These are phyloP conservation scores for rabbit (Oryctolagus cuniculus) DNA, from an alignment of 2,113 vertebrate genomes.

Conservation along the genomic window DNA sequence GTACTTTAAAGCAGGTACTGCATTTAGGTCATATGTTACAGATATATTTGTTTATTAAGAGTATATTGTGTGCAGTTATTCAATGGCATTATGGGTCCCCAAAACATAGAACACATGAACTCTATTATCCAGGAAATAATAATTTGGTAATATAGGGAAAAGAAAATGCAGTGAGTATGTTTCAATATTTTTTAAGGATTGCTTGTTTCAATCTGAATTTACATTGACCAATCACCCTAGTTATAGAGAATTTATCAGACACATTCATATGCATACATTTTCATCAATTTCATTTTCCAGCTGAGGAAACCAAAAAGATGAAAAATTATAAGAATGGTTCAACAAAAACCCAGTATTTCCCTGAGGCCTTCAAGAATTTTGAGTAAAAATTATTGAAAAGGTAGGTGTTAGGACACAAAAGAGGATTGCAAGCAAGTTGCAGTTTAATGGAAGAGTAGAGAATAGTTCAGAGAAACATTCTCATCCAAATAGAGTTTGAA, in stretches of 20 bases:
- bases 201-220: conserved; percentile 54
- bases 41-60: background rate
- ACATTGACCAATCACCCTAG: conserved; percentile 52
- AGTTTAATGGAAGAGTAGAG: conserved; percentile 43
- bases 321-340: conserved; percentile 72
- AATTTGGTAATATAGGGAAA: background rate
- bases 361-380: conserved; percentile 61
- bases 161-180: conserved; percentile 32
- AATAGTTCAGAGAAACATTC: conserved; percentile 69
- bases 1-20: too few species aligned
- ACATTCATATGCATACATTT: conserved; percentile 57
- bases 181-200: conserved; percentile 66
- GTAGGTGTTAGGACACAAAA: conserved; percentile 7
- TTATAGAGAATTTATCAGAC: conserved; percentile 55
- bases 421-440: conserved; percentile 21
- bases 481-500: conserved; percentile 70
- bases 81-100: background rate
- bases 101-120: background rate
- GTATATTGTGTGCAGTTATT: conserved; percentile 11
- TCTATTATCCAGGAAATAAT: background rate
- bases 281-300: conserved; percentile 69
- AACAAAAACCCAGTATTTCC: conserved; percentile 70
- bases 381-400: conserved; percentile 67
- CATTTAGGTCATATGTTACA: background rate
- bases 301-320: conserved; percentile 68